phyloP scores from a whole-genome alignment of 2,888 invertebrate genomes.

The Drosophila subquinaria region DNA sequence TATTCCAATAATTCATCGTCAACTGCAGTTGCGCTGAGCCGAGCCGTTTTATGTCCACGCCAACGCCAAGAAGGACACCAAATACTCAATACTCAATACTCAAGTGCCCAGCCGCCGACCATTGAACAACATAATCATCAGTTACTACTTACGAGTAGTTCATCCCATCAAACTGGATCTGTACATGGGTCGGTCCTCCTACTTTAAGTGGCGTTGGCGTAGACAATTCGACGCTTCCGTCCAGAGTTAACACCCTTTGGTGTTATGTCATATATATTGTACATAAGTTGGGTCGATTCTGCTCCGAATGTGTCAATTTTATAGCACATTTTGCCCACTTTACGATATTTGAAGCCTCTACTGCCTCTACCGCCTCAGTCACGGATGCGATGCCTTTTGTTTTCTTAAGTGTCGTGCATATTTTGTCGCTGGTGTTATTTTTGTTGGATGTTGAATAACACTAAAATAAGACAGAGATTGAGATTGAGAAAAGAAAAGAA shows the following conservation, averaged over 20 bases:
- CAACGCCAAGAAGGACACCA: slow-evolving; percentile 24
- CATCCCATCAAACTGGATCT: slow-evolving; percentile 43
- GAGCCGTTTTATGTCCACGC: slow-evolving; percentile 67
- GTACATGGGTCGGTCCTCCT: slow-evolving; percentile 25
- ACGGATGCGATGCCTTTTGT: slow-evolving; percentile 53
- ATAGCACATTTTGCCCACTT: slow-evolving; percentile 71
- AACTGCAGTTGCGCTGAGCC: slow-evolving; percentile 74
- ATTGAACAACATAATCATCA: slow-evolving; percentile 64
- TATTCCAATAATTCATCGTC: slow-evolving; percentile 79
- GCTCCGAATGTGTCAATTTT: slow-evolving; percentile 75
- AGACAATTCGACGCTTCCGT: slow-evolving; percentile 85
- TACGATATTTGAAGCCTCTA: slow-evolving; percentile 73
- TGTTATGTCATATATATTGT: slow-evolving; percentile 45
- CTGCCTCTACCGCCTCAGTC: slow-evolving; percentile 35
- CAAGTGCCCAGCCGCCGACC: slow-evolving; percentile 46
- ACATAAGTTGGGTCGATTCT: slow-evolving; percentile 11
- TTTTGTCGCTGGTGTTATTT: slow-evolving; percentile 47
- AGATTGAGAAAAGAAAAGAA: not conserved
- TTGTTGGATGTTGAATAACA: slow-evolving; percentile 58
- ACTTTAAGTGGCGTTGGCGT: slow-evolving; percentile 63
- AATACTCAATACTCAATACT: slow-evolving; percentile 54
- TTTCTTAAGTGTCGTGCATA: slow-evolving; percentile 73
- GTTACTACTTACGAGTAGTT: slow-evolving; percentile 30
- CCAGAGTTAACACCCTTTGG: slow-evolving; percentile 69
- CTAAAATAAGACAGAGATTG: slow-evolving; percentile 27